Conservation (phyloP, 2,888 invertebrate species). For the Neoaliturus tenellus region DNA sequence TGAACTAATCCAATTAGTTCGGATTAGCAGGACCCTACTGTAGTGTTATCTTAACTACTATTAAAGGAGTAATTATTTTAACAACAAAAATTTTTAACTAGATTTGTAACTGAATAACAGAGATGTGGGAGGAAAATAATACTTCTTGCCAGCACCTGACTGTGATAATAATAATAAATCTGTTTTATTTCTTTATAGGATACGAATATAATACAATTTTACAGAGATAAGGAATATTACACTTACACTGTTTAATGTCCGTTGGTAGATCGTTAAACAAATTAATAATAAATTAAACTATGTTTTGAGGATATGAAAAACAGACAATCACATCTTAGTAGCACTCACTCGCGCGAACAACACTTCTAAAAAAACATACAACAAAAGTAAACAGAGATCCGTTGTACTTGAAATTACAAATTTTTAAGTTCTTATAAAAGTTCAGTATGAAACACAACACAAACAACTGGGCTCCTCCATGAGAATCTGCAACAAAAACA, state of each 20-base stretch:
- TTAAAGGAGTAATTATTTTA: too few relatives aligned
- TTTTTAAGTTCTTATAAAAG: conserved; percentile 33
- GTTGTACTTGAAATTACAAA: conserved; percentile 46
- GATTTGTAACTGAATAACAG: too few relatives aligned
- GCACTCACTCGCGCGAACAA: conserved; percentile 41
- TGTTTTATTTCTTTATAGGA: conserved; percentile 24
- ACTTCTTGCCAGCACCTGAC: not conserved
- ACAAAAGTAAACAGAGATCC: conserved; percentile 46
- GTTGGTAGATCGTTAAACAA: conserved; percentile 28
- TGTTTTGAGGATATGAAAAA: conserved; percentile 24
- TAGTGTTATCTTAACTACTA: too few relatives aligned
- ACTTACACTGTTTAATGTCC: conserved; percentile 37
- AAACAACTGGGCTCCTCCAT: conserved; percentile 7
- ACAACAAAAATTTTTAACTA: too few relatives aligned
- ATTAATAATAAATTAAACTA: conserved; percentile 40
- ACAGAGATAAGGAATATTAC: conserved; percentile 45
- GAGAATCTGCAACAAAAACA: not conserved
- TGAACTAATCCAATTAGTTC: too few relatives aligned
- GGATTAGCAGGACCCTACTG: too few relatives aligned
- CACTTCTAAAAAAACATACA: conserved; percentile 45
- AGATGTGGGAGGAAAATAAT: not conserved
- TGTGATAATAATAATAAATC: conserved; percentile 40
- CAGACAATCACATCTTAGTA: conserved; percentile 27
- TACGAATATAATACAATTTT: conserved; percentile 42
- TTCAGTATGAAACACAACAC: conserved; percentile 31